Percentiles rank a stretch among this genome's conserved stretches.
Conservation (phyloP, 2,113 vertebrate genomes). For the Harpagus bidentatus region DNA sequence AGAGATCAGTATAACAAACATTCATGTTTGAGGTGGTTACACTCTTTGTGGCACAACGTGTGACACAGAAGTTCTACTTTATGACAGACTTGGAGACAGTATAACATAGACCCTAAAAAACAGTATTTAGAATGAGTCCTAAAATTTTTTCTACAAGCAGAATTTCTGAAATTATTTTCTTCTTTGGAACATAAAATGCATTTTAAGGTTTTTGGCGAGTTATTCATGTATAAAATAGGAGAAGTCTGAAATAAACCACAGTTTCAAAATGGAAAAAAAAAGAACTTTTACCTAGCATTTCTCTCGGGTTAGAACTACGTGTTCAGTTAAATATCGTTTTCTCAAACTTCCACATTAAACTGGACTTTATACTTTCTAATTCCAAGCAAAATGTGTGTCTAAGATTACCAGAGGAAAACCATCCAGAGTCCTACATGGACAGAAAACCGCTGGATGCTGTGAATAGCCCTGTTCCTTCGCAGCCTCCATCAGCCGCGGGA, state of each 20-base stretch:
- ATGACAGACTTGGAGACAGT: not conserved
- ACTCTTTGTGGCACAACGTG: not conserved
- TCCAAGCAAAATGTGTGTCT: not conserved
- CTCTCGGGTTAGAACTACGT: not conserved
- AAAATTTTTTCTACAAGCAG: not conserved
- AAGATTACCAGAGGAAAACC: not conserved
- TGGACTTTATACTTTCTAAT: not conserved
- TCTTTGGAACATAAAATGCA: not conserved
- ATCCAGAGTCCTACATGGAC: not conserved
- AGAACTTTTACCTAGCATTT: not conserved
- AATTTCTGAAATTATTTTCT: not conserved
- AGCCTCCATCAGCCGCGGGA: rapidly evolving
- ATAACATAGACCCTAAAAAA: not conserved
- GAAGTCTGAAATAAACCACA: not conserved
- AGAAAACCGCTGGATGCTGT: not conserved
- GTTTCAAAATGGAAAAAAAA: not conserved
- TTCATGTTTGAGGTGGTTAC: not conserved
- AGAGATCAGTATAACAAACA: not conserved
- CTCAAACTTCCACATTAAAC: not conserved
- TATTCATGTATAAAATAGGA: not conserved
- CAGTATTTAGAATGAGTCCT: not conserved
- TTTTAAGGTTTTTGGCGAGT: not conserved
- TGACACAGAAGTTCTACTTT: not conserved
- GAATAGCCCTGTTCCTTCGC: too few species aligned
- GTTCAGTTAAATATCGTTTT: not conserved